These are phyloP conservation scores for Bombyx mandarina DNA, from an alignment of 1,140 invertebrate genomes.

Conservation along the genomic window DNA sequence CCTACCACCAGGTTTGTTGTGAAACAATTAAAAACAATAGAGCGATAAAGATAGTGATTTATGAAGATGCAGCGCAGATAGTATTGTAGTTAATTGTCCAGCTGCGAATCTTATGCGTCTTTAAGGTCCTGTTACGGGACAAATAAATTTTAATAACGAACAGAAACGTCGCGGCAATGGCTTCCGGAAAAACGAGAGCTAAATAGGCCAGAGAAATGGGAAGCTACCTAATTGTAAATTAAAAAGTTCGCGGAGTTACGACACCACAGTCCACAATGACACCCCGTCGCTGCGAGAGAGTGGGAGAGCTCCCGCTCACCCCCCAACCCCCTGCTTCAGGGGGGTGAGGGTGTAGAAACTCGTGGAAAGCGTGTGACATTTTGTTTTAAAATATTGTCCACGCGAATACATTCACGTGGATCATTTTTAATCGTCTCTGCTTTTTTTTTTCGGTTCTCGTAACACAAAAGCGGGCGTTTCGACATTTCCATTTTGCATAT, in stretches of 20 bases:
- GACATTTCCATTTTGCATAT: constrained; percentile 20
- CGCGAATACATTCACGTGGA: constrained; percentile 66
- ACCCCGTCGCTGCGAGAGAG: constrained; percentile 38
- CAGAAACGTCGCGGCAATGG: constrained; percentile 32
- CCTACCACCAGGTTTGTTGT: too few species aligned
- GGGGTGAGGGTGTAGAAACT: constrained; percentile 42
- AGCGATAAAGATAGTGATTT: too few species aligned
- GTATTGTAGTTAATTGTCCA: too few species aligned
- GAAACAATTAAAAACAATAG: too few species aligned
- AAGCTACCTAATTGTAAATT: constrained; percentile 71
- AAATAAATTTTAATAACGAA: constrained; percentile 67
- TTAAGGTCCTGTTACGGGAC: constrained; percentile 39
- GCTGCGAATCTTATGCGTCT: constrained; percentile 13
- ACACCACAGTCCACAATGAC: constrained; percentile 69
- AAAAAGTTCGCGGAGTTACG: constrained; percentile 70
- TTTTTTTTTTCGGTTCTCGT: constrained; percentile 43
- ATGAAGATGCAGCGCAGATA: too few species aligned
- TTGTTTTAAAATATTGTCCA: constrained; percentile 71
- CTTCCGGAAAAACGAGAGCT: constrained; percentile 63
- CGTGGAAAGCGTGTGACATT: constrained; percentile 70
- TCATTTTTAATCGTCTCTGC: constrained; percentile 61
- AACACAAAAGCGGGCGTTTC: constrained; percentile 24
- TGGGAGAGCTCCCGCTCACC: constrained; percentile 19
- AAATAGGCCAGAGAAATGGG: constrained; percentile 70
- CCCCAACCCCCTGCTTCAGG: constrained; percentile 16